Base-by-base conservation (phyloP, 1,140 invertebrate species). In the Cepaea nemoralis region DNA sequence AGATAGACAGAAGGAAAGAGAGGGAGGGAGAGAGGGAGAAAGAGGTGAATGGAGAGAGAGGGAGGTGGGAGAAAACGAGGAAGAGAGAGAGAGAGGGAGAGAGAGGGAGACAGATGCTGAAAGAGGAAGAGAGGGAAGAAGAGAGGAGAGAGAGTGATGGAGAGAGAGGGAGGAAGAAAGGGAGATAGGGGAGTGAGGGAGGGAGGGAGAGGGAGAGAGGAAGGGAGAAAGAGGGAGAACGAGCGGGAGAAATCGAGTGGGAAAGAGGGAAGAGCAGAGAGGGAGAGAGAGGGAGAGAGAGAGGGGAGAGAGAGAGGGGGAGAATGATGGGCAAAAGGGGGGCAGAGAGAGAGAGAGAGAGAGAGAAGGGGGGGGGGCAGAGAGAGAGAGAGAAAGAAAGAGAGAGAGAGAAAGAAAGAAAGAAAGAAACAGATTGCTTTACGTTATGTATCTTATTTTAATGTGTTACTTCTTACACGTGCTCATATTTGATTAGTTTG, bases 251-350 rank as follows among this genome's bases (percentile, higher is more conserved):
- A 40, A 75, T 19, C 42, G 73, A 75, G 42, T 45, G 6, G 19
- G 40, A 75, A 22, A 75, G 73, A 75, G 39, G 42, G 42, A 45
- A 40, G 48, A 40, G 48, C 35, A 75, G 73, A 75, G 73, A 75
- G 37, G 19, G 27, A 75, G 3, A 75, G 31, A 37, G 3, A 27
- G 39, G 3, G 22, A 50, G 3, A 40, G 22, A 31, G 22, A 45
- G 8, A 10, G n/a, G n/a, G n/a, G n/a, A 45, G 8, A 45, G 42
- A 45, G 42, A 19, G 42, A 10, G 19, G 19, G 8, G 19, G 42
- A 45, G 42, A 45, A 45, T 45, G 19, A 19, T 10, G 42, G 42
- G 42, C 19, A 45, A 45, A 8, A 45, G 42, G 19, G 42, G 19
- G 22, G 40, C 24, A 33, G 63, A 31, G 16, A 78, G 31, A 63